Conservation (phyloP, 2,797 vertebrate species). For the Pogonophryne albipinna region DNA sequence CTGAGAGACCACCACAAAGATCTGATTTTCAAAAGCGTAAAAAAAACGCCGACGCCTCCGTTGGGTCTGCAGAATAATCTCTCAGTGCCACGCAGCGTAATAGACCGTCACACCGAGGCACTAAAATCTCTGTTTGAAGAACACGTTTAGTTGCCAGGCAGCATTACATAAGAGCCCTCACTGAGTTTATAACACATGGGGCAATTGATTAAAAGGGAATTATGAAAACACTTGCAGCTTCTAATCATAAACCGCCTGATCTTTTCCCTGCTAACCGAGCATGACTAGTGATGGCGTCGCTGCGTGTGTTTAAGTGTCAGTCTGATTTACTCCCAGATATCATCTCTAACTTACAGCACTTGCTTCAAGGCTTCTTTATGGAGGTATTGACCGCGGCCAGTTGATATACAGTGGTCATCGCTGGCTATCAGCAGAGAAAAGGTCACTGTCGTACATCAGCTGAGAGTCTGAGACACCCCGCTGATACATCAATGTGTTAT, state of each 20-base stretch:
- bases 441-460: conserved; percentile 73
- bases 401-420: conserved; percentile 66
- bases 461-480: conserved; percentile 24
- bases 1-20: conserved; percentile 34
- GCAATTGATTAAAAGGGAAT: conserved; percentile 6
- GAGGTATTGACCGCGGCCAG: conserved; percentile 48
- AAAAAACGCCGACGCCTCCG: conserved; percentile 14
- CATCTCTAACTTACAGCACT: background rate
- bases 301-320: background rate
- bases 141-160: conserved; percentile 23
- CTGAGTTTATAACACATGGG: conserved; percentile 3
- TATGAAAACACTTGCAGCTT: conserved; percentile 1
- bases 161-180: conserved; percentile 18
- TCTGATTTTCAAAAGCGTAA: conserved; percentile 41
- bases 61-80: background rate
- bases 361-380: conserved; percentile 17
- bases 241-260: too few relatives aligned
- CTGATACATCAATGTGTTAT: conserved; percentile 58
- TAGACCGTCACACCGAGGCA: conserved; percentile 14
- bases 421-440: conserved; percentile 66
- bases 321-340: background rate
- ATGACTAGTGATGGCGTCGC: background rate
- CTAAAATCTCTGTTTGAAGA: conserved; percentile 25
- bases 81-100: background rate
- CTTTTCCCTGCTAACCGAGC: too few relatives aligned